Conservation (phyloP, 2,113 vertebrate species). For the Typhlomys cinereus region DNA sequence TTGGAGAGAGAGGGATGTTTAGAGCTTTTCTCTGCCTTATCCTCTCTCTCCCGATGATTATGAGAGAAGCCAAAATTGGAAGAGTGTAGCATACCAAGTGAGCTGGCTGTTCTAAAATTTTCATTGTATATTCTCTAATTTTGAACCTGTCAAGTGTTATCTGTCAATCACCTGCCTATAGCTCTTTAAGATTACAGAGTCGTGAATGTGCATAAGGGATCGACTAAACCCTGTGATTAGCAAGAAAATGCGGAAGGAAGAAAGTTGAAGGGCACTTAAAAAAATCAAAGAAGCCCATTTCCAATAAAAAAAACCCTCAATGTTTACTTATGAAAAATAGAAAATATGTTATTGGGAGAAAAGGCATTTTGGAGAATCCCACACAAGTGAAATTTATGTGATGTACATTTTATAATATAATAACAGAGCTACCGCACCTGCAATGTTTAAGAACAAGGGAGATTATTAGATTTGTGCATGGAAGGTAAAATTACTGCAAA, state of each 20-base stretch:
- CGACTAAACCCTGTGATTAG: constrained; percentile 69
- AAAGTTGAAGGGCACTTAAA: constrained; percentile 38
- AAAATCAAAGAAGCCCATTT: background rate
- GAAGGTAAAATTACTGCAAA: constrained; percentile 74
- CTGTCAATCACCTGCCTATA: constrained; percentile 73
- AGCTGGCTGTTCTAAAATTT: constrained; percentile 68
- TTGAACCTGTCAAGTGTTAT: constrained; percentile 76
- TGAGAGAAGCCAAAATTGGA: constrained; percentile 63
- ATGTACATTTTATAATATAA: constrained; percentile 81
- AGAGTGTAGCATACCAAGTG: constrained; percentile 65
- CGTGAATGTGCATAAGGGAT: constrained; percentile 50
- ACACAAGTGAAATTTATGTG: constrained; percentile 79
- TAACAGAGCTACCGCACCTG: constrained; percentile 61
- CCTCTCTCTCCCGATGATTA: constrained; percentile 27
- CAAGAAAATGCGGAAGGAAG: constrained; percentile 29
- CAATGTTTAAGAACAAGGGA: constrained; percentile 75
- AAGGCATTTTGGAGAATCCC: constrained; percentile 54
- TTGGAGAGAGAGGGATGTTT: background rate
- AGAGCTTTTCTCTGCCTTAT: background rate
- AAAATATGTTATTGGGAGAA: constrained; percentile 29
- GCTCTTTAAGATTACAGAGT: constrained; percentile 72
- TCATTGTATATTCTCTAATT: constrained; percentile 75
- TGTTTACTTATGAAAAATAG: constrained; percentile 61
- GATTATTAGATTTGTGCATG: constrained; percentile 77
- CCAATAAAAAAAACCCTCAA: constrained; percentile 60